A percentile compares a stretch with the other conserved stretches of the same genome.
Conservation (phyloP, 2,113 vertebrate species). For the Deroptyus accipitrinus region DNA sequence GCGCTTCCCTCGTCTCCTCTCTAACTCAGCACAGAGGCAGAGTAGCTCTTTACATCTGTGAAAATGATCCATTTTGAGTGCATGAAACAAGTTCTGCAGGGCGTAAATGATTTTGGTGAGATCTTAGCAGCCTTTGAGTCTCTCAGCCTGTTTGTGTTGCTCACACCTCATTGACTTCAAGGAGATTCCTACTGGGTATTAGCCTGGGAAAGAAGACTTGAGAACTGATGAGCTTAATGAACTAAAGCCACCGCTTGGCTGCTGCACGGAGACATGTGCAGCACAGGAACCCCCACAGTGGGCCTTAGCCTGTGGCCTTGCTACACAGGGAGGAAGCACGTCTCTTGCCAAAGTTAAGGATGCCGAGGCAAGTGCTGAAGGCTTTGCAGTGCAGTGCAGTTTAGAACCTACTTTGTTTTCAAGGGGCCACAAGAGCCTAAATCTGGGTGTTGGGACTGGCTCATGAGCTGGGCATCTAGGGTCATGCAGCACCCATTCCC, state of each 20-base stretch:
- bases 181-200: constrained; percentile 17
- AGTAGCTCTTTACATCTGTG: not conserved
- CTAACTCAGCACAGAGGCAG: not conserved
- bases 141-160: not conserved
- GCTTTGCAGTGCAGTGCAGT: not conserved
- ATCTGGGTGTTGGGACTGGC: not conserved
- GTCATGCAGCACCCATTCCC: not conserved
- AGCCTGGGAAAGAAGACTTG: constrained; percentile 15
- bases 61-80: not conserved
- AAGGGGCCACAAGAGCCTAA: not conserved
- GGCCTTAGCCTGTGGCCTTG: not conserved
- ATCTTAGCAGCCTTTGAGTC: not conserved
- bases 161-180: constrained; percentile 11
- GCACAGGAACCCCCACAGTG: rapidly evolving
- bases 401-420: not conserved
- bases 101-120: not conserved
- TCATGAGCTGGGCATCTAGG: rapidly evolving
- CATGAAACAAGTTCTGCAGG: not conserved
- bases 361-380: rapidly evolving
- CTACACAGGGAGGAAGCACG: rapidly evolving
- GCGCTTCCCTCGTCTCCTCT: not conserved
- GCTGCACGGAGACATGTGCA: not conserved
- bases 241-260: not conserved
- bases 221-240: constrained; percentile 4
- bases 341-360: not conserved